These are phyloP conservation scores for Amphiduros pacificus DNA, from an alignment of 2,888 invertebrate species.

Conservation along the genomic window DNA sequence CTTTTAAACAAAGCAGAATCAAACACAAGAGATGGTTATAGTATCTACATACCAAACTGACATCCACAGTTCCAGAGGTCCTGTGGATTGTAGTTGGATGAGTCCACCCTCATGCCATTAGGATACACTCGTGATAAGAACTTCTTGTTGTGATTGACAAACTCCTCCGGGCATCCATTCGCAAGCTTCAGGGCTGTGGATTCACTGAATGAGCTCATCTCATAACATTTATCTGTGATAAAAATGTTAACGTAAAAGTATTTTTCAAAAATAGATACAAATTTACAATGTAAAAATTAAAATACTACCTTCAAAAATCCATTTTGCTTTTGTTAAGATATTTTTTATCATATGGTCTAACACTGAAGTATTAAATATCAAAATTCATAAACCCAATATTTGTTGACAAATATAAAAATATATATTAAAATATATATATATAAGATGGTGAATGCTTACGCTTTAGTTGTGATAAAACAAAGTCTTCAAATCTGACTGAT, in stretches of 20 bases:
- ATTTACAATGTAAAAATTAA: neutral
- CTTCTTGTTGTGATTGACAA: constrained; percentile 63
- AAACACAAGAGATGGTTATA: no score
- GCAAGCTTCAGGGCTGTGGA: constrained; percentile 61
- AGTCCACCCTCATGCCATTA: constrained; percentile 64
- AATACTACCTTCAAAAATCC: no score
- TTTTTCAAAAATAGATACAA: neutral
- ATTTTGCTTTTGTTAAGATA: no score
- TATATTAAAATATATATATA: no score
- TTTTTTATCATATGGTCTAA: no score
- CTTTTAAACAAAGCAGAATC: no score
- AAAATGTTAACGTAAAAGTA: neutral
- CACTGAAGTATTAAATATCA: no score
- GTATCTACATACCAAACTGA: constrained; percentile 62
- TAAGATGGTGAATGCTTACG: constrained; percentile 43
- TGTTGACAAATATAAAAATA: no score
- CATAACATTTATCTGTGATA: constrained; percentile 56
- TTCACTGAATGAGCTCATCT: constrained; percentile 65
- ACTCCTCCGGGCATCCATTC: constrained; percentile 58
- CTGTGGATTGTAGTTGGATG: constrained; percentile 64
- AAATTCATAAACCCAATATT: no score
- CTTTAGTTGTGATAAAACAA: constrained; percentile 50
- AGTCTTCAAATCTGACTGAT: constrained; percentile 60
- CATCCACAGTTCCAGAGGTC: constrained; percentile 68
- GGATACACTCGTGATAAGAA: constrained; percentile 64